Evolutionary conservation across 2,113 vertebrate genomes (phyloP), one percentile per base, ranked within the genome.

Genomic region (Oreotrochilus melanogaster): DNA sequence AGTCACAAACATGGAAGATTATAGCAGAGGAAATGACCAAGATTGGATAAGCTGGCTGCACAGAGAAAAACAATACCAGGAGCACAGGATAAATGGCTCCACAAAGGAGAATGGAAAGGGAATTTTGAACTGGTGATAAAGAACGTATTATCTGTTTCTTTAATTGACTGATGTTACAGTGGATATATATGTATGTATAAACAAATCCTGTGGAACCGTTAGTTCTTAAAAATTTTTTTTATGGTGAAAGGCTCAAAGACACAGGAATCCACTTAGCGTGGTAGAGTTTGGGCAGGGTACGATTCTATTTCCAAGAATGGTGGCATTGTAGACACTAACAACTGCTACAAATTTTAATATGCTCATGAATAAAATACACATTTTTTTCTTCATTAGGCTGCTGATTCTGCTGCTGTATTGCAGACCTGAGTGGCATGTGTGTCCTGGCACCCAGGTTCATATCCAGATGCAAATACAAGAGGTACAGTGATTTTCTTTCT

Each of bases 41-140:
- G 89, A 89, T 54, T 95, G 89, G 89, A 95, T 95, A 96, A 97
- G 11, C 25, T 53, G 67, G 4, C n/a, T 66, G 81, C 82, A 51
- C n/a, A 67, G 67, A 73, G 10, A 64, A 74, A 88, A 96, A 91
- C 67, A 85, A 61, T 42, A 73, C 18, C 66, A 62, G 54, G 65
- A 60, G 51, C 28, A 35, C 6, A 66, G 42, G 64, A 37, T 90
- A 83, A 86, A 54, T 22, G 5, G 45, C 61, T 65, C 71, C 60
- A 83, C 21, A 65, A 61, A 86, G 31, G 18, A 80, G 64, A 83
- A 69, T 30, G 54, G 47, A 90, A 95, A 73, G 8, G 3, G 79
- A 70, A 70, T 80, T 91, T 80, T 70, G 43, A 83, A 86, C 19
- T 69, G 25, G 18, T 33, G 86, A 91, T 94, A 94, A 80, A 78